phyloP scores from a whole-genome alignment of 2,888 invertebrate species.

The Hemithea aestivaria region DNA sequence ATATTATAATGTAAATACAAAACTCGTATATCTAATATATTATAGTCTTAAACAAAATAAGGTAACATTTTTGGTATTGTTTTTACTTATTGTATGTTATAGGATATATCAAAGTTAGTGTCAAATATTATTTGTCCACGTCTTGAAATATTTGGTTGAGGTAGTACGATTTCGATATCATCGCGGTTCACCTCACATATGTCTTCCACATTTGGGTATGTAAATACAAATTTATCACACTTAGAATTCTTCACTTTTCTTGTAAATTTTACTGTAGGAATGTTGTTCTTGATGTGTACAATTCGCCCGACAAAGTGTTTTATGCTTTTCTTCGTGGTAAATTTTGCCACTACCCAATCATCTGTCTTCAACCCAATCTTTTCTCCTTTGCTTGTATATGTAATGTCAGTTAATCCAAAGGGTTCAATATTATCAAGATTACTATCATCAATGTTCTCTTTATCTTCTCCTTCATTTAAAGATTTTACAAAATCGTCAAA shows the following conservation, averaged over 20 bases:
- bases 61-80: too few species aligned
- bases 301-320: conserved; percentile 23
- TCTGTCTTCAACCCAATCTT: too few species aligned
- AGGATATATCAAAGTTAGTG: conserved; percentile 15
- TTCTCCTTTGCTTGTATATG: too few species aligned
- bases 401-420: too few species aligned
- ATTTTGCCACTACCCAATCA: conserved; percentile 21
- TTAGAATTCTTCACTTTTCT: conserved; percentile 17
- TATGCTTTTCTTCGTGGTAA: conserved; percentile 22
- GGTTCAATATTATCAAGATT: too few species aligned
- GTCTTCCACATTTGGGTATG: conserved; percentile 20
- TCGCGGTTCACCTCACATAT: conserved; percentile 17
- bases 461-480: too few species aligned
- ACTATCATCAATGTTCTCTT: too few species aligned
- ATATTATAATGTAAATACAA: too few species aligned
- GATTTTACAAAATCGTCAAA: too few species aligned
- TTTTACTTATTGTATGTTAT: conserved; percentile 19
- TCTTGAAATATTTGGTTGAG: conserved; percentile 15
- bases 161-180: conserved; percentile 17
- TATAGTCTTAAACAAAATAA: too few species aligned
- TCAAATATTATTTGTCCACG: conserved; percentile 19
- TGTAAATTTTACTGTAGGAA: conserved; percentile 19
- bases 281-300: conserved; percentile 11
- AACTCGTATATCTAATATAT: too few species aligned
- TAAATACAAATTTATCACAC: conserved; percentile 14